phyloP scores from a whole-genome alignment of 2,797 vertebrate species.

The Gastrophryne carolinensis region DNA sequence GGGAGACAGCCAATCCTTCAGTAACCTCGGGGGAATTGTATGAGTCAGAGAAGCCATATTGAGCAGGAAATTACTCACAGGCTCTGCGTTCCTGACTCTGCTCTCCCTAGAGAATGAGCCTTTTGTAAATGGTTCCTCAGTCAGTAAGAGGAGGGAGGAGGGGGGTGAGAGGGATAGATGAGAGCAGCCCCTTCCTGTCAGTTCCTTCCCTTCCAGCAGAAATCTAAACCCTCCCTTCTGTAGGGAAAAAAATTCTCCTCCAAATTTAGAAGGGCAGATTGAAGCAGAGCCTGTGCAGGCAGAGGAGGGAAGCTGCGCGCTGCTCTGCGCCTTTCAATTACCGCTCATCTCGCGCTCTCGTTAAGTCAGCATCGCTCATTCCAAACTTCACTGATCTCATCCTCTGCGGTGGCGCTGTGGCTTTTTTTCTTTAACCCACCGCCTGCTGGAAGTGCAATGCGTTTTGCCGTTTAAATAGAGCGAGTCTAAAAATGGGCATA shows the following conservation, averaged over 20 bases:
- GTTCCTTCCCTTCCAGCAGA: constrained; percentile 77
- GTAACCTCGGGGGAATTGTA: constrained; percentile 82
- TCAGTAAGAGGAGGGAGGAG: constrained; percentile 71
- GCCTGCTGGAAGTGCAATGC: not conserved
- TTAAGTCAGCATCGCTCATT: constrained; percentile 23
- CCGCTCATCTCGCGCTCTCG: constrained; percentile 2
- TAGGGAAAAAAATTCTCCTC: constrained; percentile 58
- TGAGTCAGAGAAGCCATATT: constrained; percentile 97
- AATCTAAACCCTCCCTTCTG: constrained; percentile 74
- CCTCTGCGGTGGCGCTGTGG: constrained; percentile 13
- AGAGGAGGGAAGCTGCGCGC: not conserved
- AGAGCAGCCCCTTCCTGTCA: constrained; percentile 76
- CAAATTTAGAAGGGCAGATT: constrained; percentile 75
- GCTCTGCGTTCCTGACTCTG: constrained; percentile 77
- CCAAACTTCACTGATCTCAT: constrained; percentile 32
- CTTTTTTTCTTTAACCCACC: constrained; percentile 18
- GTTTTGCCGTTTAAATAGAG: not conserved
- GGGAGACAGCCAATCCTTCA: constrained; percentile 75
- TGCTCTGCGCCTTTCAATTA: constrained; percentile 31
- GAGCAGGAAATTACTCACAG: constrained; percentile 99
- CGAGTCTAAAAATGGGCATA: not conserved
- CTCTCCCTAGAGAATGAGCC: constrained; percentile 76
- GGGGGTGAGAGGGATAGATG: constrained; percentile 59
- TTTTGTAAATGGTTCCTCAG: constrained; percentile 84
- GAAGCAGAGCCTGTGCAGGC: constrained; percentile 64